Evolutionary conservation across 1,140 invertebrate genomes (phyloP), one percentile per base, ranked within the genome.

Genomic region (Zaprionus kolodkinae): DNA sequence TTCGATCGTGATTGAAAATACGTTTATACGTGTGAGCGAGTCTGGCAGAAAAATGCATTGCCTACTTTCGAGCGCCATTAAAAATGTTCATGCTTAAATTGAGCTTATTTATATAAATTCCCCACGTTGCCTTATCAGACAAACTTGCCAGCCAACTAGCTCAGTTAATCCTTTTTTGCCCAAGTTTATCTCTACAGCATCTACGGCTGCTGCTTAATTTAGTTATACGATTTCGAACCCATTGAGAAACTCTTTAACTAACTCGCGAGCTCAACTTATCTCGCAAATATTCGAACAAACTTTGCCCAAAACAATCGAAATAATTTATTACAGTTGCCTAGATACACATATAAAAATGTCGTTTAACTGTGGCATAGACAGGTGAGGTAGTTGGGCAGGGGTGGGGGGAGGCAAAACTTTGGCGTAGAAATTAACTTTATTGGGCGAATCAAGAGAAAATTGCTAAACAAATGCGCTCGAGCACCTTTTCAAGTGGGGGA

Each of bases 361-460:
- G 88, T 89, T 88, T 88, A 89, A 50, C 45, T 17, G 21, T 57
- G 36, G 57, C 54, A n/a, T 15, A 45, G 25, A 43, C 33, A 38
- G 35, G 40, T 36, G 17, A 38, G 43, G n/a, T n/a, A n/a, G n/a
- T n/a, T n/a, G n/a, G n/a, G 33, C 6, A 25, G 21, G 11, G 17
- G 15, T 9, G 25, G 4, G 3, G 9, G 30, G 2, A 21, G 40
- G 48, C 25, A 67, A 88, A 83, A 74, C 45, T 79, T 87, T 52
- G 60, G 54, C 72, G 59, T 61, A 65, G 57, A 88, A 87, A 88
- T 87, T 87, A 88, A 87, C 73, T 87, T 87, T 87, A 87, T 88
- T 88, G 84, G 81, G 69, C 74, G 84, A 88, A 88, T 88, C 85
- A 89, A 89, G 81, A 78, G 80, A 80, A 88, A 88, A 88, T 88